A percentile compares a stretch with the other conserved stretches of the same genome.
These are phyloP conservation scores for Baccha elongata DNA, from an alignment of 2,888 invertebrate genomes.

Conservation along the genomic window DNA sequence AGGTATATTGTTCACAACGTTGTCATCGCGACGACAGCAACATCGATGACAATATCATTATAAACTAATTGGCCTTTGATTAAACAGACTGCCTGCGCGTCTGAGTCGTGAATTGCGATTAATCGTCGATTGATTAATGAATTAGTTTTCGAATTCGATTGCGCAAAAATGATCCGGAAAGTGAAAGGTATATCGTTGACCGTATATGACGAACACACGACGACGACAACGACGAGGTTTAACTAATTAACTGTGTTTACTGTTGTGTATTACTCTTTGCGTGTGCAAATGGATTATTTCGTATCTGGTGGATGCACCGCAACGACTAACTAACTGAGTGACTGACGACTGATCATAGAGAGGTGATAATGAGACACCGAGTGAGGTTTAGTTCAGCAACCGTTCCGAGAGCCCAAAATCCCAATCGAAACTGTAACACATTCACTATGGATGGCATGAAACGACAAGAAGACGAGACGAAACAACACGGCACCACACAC, in stretches of 20 bases:
- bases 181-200: conserved; percentile 53
- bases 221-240: conserved; percentile 8
- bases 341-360: conserved; percentile 72
- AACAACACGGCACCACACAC: conserved; percentile 12
- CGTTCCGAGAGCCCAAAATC: conserved; percentile 56
- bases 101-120: conserved; percentile 2
- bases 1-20: conserved; percentile 54
- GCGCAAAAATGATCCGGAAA: conserved; percentile 60
- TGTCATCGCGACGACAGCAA: conserved; percentile 53
- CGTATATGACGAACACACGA: conserved; percentile 56
- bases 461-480: conserved; percentile 14
- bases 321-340: conserved; percentile 69
- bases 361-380: conserved; percentile 73
- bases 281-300: conserved; percentile 55
- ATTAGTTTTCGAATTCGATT: conserved; percentile 26
- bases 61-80: conserved; percentile 34
- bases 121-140: conserved; percentile 43
- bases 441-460: conserved; percentile 40
- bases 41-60: conserved; percentile 56
- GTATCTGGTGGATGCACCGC: conserved; percentile 70
- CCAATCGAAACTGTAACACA: conserved; percentile 73
- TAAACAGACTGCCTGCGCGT: conserved; percentile 6
- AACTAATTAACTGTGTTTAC: conserved; percentile 42
- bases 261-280: conserved; percentile 18
- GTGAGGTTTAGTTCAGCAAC: conserved; percentile 50